Percentiles rank a stretch among this genome's conserved stretches.
phyloP scores from a whole-genome alignment of 2,888 invertebrate genomes.

The Stenodema calcarata region DNA sequence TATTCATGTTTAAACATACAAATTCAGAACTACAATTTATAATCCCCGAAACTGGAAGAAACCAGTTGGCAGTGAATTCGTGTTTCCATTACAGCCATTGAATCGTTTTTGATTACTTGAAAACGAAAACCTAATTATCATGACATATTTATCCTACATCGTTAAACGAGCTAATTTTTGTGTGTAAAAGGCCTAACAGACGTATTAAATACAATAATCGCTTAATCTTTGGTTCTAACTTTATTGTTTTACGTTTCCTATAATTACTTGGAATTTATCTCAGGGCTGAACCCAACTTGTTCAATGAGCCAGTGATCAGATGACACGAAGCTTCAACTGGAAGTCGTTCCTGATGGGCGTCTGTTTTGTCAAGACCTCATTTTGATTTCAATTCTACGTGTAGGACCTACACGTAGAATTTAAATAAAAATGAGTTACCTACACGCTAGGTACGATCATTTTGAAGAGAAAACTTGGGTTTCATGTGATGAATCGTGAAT shows the following conservation, averaged over 20 bases:
- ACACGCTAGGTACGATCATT: no score
- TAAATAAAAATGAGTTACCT: no score
- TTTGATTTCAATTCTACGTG: no score
- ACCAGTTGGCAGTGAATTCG: slow-evolving; percentile 17
- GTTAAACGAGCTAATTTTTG: background rate
- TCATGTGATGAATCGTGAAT: no score
- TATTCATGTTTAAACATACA: background rate
- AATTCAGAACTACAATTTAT: background rate
- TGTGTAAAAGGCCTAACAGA: background rate
- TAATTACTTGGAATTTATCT: background rate
- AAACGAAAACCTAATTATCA: background rate
- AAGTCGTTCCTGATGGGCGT: background rate
- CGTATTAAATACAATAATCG: background rate
- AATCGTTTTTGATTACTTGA: background rate
- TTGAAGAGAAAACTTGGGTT: no score
- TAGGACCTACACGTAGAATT: no score
- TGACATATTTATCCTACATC: background rate
- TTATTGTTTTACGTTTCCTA: slow-evolving; percentile 23
- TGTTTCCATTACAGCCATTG: background rate
- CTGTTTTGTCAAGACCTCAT: no score
- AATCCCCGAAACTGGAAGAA: background rate
- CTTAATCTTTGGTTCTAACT: slow-evolving; percentile 15
- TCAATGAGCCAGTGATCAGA: background rate
- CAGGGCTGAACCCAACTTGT: background rate
- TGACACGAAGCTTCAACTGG: background rate